phyloP scores from a whole-genome alignment of 2,888 invertebrate species.

The Platycnemis pennipes region DNA sequence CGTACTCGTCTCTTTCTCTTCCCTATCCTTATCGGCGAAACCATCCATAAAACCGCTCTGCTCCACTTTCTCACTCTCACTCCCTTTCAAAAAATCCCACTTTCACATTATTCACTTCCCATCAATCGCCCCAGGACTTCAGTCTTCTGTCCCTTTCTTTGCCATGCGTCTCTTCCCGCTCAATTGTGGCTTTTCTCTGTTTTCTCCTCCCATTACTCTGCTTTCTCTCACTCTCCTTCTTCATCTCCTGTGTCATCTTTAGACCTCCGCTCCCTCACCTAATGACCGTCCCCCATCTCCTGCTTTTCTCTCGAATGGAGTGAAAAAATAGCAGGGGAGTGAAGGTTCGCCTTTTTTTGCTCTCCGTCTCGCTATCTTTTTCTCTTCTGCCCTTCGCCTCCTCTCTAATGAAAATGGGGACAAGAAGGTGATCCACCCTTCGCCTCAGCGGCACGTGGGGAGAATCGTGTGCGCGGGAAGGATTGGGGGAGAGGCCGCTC shows the following conservation, averaged over 20 bases:
- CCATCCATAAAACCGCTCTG: too few relatives aligned
- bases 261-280: background rate
- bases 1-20: too few relatives aligned
- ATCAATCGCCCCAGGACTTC: too few relatives aligned
- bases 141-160: too few relatives aligned
- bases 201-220: background rate
- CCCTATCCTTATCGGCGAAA: too few relatives aligned
- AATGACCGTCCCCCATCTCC: background rate
- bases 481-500: background rate
- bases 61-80: too few relatives aligned
- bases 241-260: background rate
- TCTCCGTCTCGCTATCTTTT: background rate
- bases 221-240: background rate
- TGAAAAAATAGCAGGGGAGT: background rate
- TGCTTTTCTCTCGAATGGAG: background rate
- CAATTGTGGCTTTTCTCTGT: background rate
- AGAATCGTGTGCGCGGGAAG: background rate
- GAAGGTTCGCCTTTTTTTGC: background rate
- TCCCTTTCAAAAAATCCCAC: too few relatives aligned
- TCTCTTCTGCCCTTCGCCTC: background rate
- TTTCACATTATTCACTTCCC: too few relatives aligned
- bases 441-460: background rate
- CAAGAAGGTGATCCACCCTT: constrained; percentile 33
- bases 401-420: constrained; percentile 54
- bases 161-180: too few relatives aligned